These are phyloP conservation scores for Thumatha senex DNA, from an alignment of 2,888 invertebrate genomes.

Conservation along the genomic window DNA sequence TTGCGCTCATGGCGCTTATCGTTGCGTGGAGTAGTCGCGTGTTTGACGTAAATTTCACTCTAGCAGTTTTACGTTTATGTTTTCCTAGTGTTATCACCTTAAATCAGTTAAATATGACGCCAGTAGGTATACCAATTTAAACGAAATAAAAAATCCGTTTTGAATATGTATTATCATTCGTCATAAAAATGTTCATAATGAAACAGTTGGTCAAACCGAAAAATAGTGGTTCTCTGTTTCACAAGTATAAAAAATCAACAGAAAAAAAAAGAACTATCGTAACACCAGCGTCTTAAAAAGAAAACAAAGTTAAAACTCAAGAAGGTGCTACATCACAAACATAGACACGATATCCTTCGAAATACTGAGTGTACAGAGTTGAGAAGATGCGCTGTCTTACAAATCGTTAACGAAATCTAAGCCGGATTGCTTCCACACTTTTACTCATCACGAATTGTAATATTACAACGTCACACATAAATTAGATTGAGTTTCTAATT, in stretches of 20 bases:
- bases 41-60: conserved; percentile 66
- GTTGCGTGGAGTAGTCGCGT: conserved; percentile 72
- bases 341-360: no score
- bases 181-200: no score
- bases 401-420: neutral
- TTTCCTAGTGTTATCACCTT: conserved; percentile 28
- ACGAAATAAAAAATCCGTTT: no score
- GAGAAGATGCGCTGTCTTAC: neutral
- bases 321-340: no score
- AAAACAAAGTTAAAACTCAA: no score
- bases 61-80: conserved; percentile 28
- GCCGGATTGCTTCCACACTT: neutral
- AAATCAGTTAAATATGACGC: neutral
- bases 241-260: neutral
- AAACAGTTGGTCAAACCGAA: no score
- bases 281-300: no score
- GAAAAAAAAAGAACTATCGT: neutral
- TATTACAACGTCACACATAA: neutral
- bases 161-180: no score
- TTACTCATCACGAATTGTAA: neutral
- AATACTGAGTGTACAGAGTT: neutral
- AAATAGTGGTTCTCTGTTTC: no score
- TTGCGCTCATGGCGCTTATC: conserved; percentile 61
- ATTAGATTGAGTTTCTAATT: neutral
- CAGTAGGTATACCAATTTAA: no score